These are phyloP conservation scores for Tuberolachnus salignus DNA, from an alignment of 2,888 invertebrate species.

Conservation along the genomic window DNA sequence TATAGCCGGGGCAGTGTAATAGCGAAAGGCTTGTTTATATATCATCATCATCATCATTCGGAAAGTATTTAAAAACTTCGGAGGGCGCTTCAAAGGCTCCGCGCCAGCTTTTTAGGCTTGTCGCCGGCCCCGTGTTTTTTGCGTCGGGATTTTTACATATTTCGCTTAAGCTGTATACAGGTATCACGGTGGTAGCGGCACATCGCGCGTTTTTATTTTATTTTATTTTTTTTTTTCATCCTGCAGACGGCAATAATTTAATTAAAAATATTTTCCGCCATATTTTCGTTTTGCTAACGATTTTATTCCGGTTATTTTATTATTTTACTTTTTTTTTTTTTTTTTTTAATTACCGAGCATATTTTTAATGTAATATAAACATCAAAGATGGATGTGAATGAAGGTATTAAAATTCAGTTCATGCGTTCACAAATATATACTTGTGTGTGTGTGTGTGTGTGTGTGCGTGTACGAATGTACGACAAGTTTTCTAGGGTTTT, in stretches of 20 bases:
- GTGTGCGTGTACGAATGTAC: neutral
- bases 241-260: constrained; percentile 46
- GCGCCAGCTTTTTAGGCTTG: constrained; percentile 36
- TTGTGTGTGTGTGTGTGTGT: neutral
- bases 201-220: constrained; percentile 18
- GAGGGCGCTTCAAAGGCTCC: constrained; percentile 35
- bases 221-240: constrained; percentile 37
- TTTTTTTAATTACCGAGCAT: constrained; percentile 42
- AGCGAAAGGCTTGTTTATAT: constrained; percentile 42
- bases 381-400: constrained; percentile 43
- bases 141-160: constrained; percentile 23
- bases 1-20: neutral
- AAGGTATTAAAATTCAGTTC: constrained; percentile 38
- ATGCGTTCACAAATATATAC: constrained; percentile 5
- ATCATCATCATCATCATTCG: constrained; percentile 16
- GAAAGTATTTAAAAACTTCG: constrained; percentile 54
- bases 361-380: constrained; percentile 47
- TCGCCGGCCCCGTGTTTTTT: constrained; percentile 35
- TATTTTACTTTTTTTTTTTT: constrained; percentile 13
- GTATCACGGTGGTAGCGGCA: neutral
- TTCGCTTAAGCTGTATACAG: neutral
- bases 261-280: constrained; percentile 54
- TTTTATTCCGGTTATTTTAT: constrained; percentile 37
- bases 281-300: constrained; percentile 51
- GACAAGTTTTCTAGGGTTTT: too few relatives aligned